Base-by-base conservation (phyloP, 1,140 invertebrate genomes). In the Drosophila kurseongensis region DNA sequence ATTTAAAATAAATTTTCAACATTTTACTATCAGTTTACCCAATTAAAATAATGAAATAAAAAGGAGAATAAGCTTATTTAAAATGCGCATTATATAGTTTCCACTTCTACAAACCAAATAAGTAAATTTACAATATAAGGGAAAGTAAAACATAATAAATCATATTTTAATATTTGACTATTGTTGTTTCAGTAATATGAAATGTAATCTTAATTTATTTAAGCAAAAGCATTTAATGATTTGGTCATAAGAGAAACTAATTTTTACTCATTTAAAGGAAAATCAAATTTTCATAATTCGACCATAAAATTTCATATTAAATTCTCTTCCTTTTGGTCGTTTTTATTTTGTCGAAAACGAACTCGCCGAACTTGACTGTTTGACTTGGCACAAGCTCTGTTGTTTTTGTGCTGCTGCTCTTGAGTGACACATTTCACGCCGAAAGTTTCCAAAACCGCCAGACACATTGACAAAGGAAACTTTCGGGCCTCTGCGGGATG, bases 391-490 rank as follows among this genome's bases (percentile, higher is more conserved):
- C 27, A 74, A 75, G 38, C 71, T 81, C 63, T 62, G 50, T 66
- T 65, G 42, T 80, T 76, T 62, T 78, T 29, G 32, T 35, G 52
- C 54, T 61, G 9, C 62, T 81, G 81, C 54, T 50, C 51, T 67
- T 67, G 81, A 83, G 65, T 83, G 80, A 80, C 80, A 83, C 55
- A 80, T 80, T 83, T 67, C 72, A 61, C 71, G 78, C 80, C 57
- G 40, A 84, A 83, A 84, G 48, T 47, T 79, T 83, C 59, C 68
- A 4, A 23, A 48, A 71, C 36, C 51, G 44, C 42, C 66, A 58
- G 36, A 58, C 71, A 76, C 48, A 58, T 23, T 45, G 51, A 71
- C 68, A 72, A 72, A 58, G 66, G 68, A 71, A 72, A 58, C 54
- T 72, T 58, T 72, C 18, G 54, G 52, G 63, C 29, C 36, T 41